Evolutionary conservation across 1,140 invertebrate species (phyloP), one percentile per base, ranked within the genome.

Genomic region (Drosophila trapezifrons): DNA sequence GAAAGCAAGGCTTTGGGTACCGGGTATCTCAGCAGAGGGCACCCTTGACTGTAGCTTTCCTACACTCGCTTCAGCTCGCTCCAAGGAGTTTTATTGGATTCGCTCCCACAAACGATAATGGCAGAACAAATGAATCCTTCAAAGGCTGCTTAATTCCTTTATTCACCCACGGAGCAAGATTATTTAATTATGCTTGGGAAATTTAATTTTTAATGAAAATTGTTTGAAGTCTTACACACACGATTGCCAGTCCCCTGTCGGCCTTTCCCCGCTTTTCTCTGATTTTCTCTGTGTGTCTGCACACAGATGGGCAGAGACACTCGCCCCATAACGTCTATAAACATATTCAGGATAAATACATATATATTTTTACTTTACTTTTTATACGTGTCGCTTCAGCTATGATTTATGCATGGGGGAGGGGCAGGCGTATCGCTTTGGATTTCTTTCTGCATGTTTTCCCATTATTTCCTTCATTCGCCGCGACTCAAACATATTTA

Each of bases 191-290:
- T 56, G 72, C 46, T 64, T 20, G 55, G 69, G 60, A 71, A 75
- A 75, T 75, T 73, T 51, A 63, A 75, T 75, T 75, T 75, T 75
- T 74, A 75, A 75, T 75, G 72, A 63, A 75, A 75, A 75, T 74
- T 75, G 72, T 74, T 75, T 75, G 70, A 73, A 75, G 58, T 73
- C 64, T 62, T 49, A 62, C 67, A 73, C 69, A 55, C 69, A 55
- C 54, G 69, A 49, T 52, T 69, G 60, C 60, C 43, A 18, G 37
- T 43, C 45, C 29, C 22, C 29, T 27, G 49, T 20, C 29, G 29
- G 29, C 20, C n/a, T 47, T n/a, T n/a, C n/a, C n/a, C n/a, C 12
- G 18, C 45, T 20, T 60, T 65, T n/a, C n/a, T n/a, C n/a, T 54
- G 45, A 54, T 67, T 67, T 59, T 32, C 45, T 13, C n/a, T 59